These are phyloP conservation scores for Nebria ingens DNA, from an alignment of 1,140 invertebrate genomes.

Conservation along the genomic window DNA sequence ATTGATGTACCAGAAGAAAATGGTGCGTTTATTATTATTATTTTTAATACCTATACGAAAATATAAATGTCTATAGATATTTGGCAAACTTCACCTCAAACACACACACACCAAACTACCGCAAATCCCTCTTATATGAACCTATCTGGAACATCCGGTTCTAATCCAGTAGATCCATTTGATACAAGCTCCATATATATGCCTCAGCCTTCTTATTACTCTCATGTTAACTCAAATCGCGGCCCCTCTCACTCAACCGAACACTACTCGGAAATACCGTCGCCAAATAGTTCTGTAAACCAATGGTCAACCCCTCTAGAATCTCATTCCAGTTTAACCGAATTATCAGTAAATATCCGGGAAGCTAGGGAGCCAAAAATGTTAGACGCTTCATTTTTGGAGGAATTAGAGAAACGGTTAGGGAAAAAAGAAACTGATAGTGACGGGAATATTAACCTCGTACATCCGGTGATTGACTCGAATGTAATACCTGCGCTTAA, in stretches of 20 bases:
- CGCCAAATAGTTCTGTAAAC: constrained; percentile 11
- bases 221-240: constrained; percentile 9
- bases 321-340: too few relatives aligned
- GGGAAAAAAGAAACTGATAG: neutral
- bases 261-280: constrained; percentile 11
- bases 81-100: constrained; percentile 32
- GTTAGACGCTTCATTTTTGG: constrained; percentile 1
- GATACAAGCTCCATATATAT: constrained; percentile 39
- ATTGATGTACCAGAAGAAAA: constrained; percentile 51
- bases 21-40: neutral
- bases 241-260: neutral
- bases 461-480: neutral
- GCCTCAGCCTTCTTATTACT: constrained; percentile 15
- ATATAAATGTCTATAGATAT: too few relatives aligned
- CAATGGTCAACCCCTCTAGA: neutral
- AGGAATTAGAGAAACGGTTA: constrained; percentile 18
- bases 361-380: neutral
- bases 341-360: too few relatives aligned
- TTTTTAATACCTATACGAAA: too few relatives aligned
- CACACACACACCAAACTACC: constrained; percentile 41
- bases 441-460: neutral
- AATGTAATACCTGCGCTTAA: constrained; percentile 24
- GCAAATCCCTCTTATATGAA: constrained; percentile 34
- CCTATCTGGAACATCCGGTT: constrained; percentile 17
- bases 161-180: constrained; percentile 42